Base-by-base conservation (phyloP, 2,888 invertebrate species). In the Synergus umbraculus region DNA sequence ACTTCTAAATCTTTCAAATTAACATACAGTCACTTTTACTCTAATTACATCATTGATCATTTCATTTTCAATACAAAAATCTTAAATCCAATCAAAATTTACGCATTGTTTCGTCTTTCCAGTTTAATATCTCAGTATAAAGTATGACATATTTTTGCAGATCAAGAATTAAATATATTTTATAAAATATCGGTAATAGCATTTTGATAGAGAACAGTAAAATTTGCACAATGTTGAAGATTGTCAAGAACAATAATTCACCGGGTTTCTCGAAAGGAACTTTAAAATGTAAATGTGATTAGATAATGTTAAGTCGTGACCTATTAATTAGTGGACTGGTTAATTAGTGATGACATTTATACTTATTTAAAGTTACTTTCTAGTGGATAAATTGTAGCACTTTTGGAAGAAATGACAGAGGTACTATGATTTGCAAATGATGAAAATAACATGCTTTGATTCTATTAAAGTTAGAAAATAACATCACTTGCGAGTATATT, bases 331-430 rank as follows among this genome's bases (percentile, higher is more conserved):
- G 12, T 73, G 73, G n/a, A 4, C 54, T 54, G 37, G 4, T 41
- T 41, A 18, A 54, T 9, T 69, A 54, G 1, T 73, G 54, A 54
- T 73, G 54, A 49, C 4, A 54, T 37, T 37, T 73, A 10, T 18
- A 46, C 13, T 46, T 44, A 49, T 69, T 69, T 54, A 8, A 54
- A 37, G 29, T 29, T 10, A 18, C 0, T 15, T 29, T 29, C 12
- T 67, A 22, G 22, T 46, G 18, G 46, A 29, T 73, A 73, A 29
- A 15, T 73, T 73, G n/a, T 54, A 58, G 13, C 37, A 54, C n/a
- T 49, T 73, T 73, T 4, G 73, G 73, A 73, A 73, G 73, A 73
- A 49, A 73, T 73, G 41, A 58, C 54, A 54, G 73, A 73, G 54
- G 73, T 73, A 73, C 49, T n/a, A 18, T 54, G 54, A 37, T 73